Evolutionary conservation across 1,140 invertebrate genomes (phyloP), one percentile per base, ranked within the genome.

Genomic region (Solen grandis): DNA sequence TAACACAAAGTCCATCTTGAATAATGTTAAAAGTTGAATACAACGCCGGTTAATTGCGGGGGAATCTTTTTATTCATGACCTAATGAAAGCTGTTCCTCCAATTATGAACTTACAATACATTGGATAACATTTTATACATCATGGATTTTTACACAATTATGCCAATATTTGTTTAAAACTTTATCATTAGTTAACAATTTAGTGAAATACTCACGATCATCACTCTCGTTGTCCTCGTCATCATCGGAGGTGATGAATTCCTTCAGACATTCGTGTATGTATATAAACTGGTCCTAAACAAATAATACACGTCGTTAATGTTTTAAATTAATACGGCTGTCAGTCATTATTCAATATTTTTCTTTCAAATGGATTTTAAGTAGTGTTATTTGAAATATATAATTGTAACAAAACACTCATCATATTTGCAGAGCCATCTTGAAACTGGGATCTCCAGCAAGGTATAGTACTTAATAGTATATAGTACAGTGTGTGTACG

Each of bases 251-350:
- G 74, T 57, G 3, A 99, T 96, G 8, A 97, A 98, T 91, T 99
- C 98, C 5, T 99, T 93, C 96, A 92, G 82, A 75, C 88, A 89
- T 90, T 99, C 99, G 91, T 99, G 98, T 76, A 99, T 99, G 92
- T 99, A 99, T 59, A 99, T 97, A 91, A 99, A 99, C 92, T 99
- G 99, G 91, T 99, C 99, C 92, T 91, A n/a, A n/a, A n/a, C n/a
- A n/a, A n/a, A 75, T 10, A 84, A 74, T 36, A 65, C 8, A 59
- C 35, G 65, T 22, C 19, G 10, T 31, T 36, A 0, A 27, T 1
- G 19, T 22, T 35, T n/a, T 5, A 14, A 22, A 27, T 38, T 19
- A 36, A 14, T 10, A 46, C 5, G 14, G 36, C 14, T 35, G 33
- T 22, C 13, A 5, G n/a, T n/a, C n/a, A n/a, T n/a, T n/a, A n/a